These are phyloP conservation scores for Taurulus bubalis DNA, from an alignment of 2,113 vertebrate species.

Conservation along the genomic window DNA sequence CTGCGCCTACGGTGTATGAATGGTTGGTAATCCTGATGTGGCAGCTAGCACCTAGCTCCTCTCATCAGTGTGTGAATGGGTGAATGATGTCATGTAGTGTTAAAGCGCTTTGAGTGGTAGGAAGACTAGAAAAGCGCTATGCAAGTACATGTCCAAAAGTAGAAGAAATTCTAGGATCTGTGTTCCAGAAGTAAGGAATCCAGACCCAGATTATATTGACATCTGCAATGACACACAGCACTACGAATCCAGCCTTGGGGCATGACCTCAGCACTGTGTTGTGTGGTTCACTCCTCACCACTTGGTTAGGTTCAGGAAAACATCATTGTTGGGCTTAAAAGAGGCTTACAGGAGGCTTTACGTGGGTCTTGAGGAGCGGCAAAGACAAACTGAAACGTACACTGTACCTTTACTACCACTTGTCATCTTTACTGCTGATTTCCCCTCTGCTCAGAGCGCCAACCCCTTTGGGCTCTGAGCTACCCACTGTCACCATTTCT, in stretches of 20 bases:
- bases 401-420: neutral
- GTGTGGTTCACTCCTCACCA: neutral
- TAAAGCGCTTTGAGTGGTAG: too few relatives aligned
- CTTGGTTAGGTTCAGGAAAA: neutral
- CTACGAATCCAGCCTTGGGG: neutral
- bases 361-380: neutral
- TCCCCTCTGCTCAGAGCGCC: neutral
- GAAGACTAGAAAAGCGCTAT: too few relatives aligned
- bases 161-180: neutral
- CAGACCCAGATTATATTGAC: neutral
- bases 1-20: too few relatives aligned
- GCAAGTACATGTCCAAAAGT: neutral
- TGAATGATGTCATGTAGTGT: too few relatives aligned
- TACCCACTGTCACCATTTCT: neutral
- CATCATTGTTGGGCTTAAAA: neutral
- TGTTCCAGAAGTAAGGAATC: neutral
- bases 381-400: neutral
- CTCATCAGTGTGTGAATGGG: too few relatives aligned
- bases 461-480: neutral
- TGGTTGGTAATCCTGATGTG: too few relatives aligned
- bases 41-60: too few relatives aligned
- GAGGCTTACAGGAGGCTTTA: neutral
- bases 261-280: neutral
- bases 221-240: neutral
- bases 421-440: neutral